Conservation (phyloP, 2,888 invertebrate genomes). For the Halictus quadricinctus region DNA sequence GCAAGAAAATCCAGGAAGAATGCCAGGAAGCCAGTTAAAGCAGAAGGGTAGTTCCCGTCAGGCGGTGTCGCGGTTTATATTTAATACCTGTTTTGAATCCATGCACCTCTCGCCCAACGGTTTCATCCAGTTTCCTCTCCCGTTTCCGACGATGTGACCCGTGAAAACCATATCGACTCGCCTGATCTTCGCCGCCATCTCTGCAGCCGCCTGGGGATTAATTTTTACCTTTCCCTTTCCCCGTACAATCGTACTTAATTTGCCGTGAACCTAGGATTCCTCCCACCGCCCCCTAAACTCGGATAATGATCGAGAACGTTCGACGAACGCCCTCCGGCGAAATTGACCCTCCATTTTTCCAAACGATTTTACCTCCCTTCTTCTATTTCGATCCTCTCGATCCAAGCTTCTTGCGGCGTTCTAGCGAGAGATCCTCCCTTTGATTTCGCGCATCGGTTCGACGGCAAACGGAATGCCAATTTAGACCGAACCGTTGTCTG, state of each 20-base stretch:
- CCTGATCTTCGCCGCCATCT: constrained; percentile 51
- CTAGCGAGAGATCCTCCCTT: neutral
- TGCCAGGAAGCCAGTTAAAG: constrained; percentile 41
- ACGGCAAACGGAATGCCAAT: neutral
- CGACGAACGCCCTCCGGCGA: constrained; percentile 8
- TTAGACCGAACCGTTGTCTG: neutral
- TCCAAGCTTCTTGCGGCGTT: neutral
- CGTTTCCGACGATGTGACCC: constrained; percentile 52
- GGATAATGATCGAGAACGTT: constrained; percentile 27
- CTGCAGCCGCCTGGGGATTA: constrained; percentile 48
- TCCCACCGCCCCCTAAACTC: neutral
- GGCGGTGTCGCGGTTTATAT: constrained; percentile 64
- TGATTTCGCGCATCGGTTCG: neutral
- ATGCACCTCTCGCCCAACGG: constrained; percentile 54
- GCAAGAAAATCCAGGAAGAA: constrained; percentile 53
- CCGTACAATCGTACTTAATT: constrained; percentile 52
- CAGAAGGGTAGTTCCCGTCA: constrained; percentile 38
- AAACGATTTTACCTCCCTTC: constrained; percentile 17
- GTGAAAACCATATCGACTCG: constrained; percentile 65
- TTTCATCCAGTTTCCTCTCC: constrained; percentile 20
- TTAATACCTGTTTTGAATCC: constrained; percentile 70
- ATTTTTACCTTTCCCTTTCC: constrained; percentile 51
- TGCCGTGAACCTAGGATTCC: neutral
- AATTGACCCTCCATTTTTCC: constrained; percentile 1
- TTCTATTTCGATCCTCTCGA: neutral